These are phyloP conservation scores for Bombus impatiens DNA, from an alignment of 1,140 invertebrate species.

Conservation along the genomic window DNA sequence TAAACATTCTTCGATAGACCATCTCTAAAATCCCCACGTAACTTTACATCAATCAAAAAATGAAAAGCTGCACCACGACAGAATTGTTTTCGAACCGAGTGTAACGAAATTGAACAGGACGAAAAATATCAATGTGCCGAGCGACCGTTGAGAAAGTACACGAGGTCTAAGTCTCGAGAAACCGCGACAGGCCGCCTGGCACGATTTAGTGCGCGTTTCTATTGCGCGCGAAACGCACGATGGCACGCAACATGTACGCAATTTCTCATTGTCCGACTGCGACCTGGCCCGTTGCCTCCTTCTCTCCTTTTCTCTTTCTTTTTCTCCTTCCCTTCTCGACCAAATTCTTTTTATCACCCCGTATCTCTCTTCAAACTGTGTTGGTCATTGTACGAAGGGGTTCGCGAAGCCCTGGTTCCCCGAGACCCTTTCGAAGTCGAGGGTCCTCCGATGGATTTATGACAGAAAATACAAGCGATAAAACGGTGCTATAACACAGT, in stretches of 20 bases:
- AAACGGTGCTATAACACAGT: constrained; percentile 57
- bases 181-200: background rate
- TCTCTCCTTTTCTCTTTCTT: constrained; percentile 6
- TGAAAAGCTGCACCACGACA: background rate
- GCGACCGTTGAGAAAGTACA: constrained; percentile 10
- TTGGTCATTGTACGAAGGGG: constrained; percentile 44
- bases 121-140: background rate
- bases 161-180: background rate
- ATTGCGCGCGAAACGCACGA: constrained; percentile 47
- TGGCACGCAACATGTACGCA: constrained; percentile 63
- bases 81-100: background rate
- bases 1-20: background rate
- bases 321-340: background rate
- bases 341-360: constrained; percentile 39
- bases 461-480: constrained; percentile 80
- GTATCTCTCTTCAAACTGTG: constrained; percentile 32
- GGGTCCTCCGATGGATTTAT: constrained; percentile 72
- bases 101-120: background rate
- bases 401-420: background rate
- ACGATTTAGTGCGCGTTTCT: constrained; percentile 26
- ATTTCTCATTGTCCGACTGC: constrained; percentile 75
- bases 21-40: background rate
- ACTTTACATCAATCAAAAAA: background rate
- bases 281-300: constrained; percentile 52
- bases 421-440: constrained; percentile 38